Conservation (phyloP, 2,113 vertebrate genomes). For the Taxidea taxus region DNA sequence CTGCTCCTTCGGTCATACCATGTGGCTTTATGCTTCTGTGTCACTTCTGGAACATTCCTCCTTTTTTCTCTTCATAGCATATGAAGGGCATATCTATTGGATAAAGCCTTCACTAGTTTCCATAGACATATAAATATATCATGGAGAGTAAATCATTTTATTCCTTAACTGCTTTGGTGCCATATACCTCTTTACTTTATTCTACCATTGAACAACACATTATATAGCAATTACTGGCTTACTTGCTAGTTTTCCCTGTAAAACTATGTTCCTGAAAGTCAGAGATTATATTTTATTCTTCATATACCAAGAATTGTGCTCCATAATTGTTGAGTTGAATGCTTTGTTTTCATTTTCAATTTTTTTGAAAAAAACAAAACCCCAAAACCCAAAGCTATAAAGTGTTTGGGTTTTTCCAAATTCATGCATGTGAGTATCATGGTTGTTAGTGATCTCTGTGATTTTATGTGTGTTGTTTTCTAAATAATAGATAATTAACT, state of each 20-base stretch:
- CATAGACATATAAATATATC: not conserved
- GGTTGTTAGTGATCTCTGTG: slow-evolving; percentile 22
- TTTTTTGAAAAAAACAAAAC: not conserved
- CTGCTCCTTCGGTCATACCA: not conserved
- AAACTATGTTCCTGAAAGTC: not conserved
- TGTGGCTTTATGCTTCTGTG: not conserved
- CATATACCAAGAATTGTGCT: not conserved
- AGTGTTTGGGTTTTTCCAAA: not conserved
- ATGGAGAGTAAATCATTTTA: not conserved
- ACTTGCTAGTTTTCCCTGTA: not conserved
- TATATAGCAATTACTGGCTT: not conserved
- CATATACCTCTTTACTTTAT: not conserved
- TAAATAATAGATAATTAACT: not conserved
- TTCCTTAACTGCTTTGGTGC: not conserved
- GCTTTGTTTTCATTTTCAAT: not conserved
- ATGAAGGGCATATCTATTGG: not conserved
- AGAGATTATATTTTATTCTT: not conserved
- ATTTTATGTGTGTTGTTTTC: not conserved
- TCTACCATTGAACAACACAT: not conserved
- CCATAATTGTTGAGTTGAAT: not conserved
- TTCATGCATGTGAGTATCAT: slow-evolving; percentile 33
- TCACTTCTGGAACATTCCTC: not conserved
- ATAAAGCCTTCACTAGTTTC: not conserved
- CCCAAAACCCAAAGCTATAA: not conserved
- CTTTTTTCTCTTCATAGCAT: not conserved